Base-by-base conservation (phyloP, 2,797 vertebrate species). In the Eospalax fontanierii region DNA sequence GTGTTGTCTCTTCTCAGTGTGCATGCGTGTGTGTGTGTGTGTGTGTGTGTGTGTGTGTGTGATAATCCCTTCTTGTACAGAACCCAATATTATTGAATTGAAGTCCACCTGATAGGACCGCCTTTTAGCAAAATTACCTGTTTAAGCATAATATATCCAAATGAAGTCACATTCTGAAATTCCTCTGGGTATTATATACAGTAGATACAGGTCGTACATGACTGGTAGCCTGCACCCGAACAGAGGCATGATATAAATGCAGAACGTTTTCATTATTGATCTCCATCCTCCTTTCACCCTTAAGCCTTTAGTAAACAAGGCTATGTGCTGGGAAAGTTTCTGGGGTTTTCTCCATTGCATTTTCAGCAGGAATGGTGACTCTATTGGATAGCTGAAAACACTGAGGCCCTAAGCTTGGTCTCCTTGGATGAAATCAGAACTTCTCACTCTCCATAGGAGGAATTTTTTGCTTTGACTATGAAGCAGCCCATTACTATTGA, bases 11-110 rank as follows among this genome's bases (percentile, higher is more conserved):
- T 33, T 15, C 18, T 79, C 40, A 38, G 1, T 2, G 1, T 54
- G 1, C 1, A 1, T 54, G 1, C 54, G 2, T 74, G 19, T 46
- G 7, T n/a, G n/a, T n/a, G n/a, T n/a, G n/a, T n/a, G n/a, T n/a
- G n/a, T n/a, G n/a, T n/a, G n/a, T n/a, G n/a, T n/a, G n/a, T n/a
- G n/a, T n/a, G n/a, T n/a, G 1, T 61, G 2, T 74, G 19, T 46
- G 7, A 30, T 18, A 43, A 74, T 70, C 79, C 50, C 43, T 22
- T 78, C 30, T 50, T 40, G 0, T 35, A 28, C 68, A 10, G 7
- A 40, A 9, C 35, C 4, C 1, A 59, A 57, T 7, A 9, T 16
- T 54, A 28, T 0, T 24, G 57, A 22, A 63, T 85, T 74, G 84
- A 68, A 38, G 18, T 1, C 54, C 30, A 87, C 16, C 1, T n/a